Base-by-base conservation (phyloP, 2,113 vertebrate genomes). In the Elephantulus edwardii region DNA sequence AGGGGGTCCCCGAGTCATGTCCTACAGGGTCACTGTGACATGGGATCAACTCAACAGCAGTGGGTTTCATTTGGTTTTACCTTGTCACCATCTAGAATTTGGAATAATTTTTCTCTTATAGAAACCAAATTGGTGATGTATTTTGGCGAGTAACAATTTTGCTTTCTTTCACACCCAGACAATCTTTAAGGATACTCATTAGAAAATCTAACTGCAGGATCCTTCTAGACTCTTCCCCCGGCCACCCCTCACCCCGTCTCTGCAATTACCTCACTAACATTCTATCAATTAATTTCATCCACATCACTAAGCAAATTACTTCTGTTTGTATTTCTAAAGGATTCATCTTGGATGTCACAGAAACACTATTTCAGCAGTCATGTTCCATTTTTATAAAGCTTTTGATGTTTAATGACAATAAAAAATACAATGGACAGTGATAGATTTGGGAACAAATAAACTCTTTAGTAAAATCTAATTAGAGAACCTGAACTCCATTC, bases 401-500 rank as follows among this genome's bases (percentile, higher is more conserved):
- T n/a, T n/a, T n/a, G n/a, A n/a, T 82, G 33, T 20, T 86, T 76
- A 33, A 81, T 48, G 75, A 40, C n/a, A 64, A 54, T 56, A 80
- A 35, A 24, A 54, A 77, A 8, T 58, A 11, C 40, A 82, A 76
- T 24, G n/a, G 70, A 70, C 70, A 38, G 22, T 75, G 75, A 50
- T 19, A 48, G n/a, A 82, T 93, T 58, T 66, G 81, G 54, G 35
- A 86, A 9, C 28, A 88, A 81, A 62, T 52, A 70, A 48, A 84
- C 42, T 0, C 54, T 50, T 58, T 58, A 71, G 54, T 91, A 70
- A 91, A 77, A 93, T 85, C 62, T 86, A 88, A 84, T 54, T n/a
- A 54, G 40, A 71, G 72, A 30, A 78, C 17, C n/a, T 52, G 54
- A 77, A n/a, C 20, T 26, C 4, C 26, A 50, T 64, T 74, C 52